A percentile compares a stretch with the other conserved stretches of the same genome.
Conservation (phyloP, 2,113 vertebrate genomes). For the Takifugu bimaculatus region DNA sequence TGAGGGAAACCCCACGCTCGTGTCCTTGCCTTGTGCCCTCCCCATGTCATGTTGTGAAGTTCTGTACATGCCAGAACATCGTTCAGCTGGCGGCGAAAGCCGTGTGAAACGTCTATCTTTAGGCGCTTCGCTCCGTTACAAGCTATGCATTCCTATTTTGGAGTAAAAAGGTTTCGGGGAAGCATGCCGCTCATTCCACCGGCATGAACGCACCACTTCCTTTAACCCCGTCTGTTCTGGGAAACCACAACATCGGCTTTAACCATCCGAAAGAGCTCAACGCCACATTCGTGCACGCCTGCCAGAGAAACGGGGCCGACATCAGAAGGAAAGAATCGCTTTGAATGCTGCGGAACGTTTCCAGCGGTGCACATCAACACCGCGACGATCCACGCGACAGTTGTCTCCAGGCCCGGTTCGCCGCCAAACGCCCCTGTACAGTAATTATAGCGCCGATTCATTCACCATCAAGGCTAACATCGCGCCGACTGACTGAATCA, state of each 20-base stretch:
- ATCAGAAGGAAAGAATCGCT: neutral
- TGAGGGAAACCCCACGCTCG: neutral
- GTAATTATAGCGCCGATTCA: too few species aligned
- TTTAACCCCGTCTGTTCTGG: neutral
- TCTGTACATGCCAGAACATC: too few species aligned
- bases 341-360: conserved; percentile 20
- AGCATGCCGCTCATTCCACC: neutral
- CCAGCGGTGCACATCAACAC: neutral
- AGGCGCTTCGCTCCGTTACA: too few species aligned
- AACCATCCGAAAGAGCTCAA: too few species aligned
- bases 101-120: too few species aligned
- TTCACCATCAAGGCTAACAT: too few species aligned
- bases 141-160: too few species aligned
- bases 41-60: too few species aligned
- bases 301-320: neutral
- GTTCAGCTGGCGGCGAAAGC: too few species aligned
- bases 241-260: neutral
- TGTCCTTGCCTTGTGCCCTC: neutral
- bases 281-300: neutral
- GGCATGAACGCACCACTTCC: neutral
- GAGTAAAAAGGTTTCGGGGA: neutral
- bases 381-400: neutral
- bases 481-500: too few species aligned
- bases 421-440: neutral
- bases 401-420: neutral